Base-by-base conservation (phyloP, 2,797 vertebrate species). In the Pangasius macronema region DNA sequence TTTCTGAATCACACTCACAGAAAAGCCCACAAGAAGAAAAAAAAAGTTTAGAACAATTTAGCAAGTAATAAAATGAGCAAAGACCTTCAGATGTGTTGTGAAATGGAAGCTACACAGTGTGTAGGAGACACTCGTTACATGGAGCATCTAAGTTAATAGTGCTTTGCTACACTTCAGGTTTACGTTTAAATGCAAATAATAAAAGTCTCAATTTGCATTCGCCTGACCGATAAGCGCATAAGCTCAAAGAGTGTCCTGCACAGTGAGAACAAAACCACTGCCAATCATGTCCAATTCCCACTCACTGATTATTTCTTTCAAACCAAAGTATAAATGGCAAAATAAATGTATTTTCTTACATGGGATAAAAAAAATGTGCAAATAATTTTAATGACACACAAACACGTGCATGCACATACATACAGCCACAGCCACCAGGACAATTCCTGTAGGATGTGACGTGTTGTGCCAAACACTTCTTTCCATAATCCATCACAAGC, bases 1-100 rank as follows among this genome's bases (percentile, higher is more conserved):
- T 95, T 95, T 96, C 93, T 95, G 94, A 95, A 95, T 95, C 94
- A 95, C 91, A 94, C 92, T 93, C 91, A 36, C 42, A 33, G n/a
- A 55, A 70, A 51, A 83, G n/a, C 49, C n/a, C 30, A 83, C 49
- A 72, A 55, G 51, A 46, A 81, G 13, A 81, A 81, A 81, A 81
- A 81, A 39, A 39, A 39, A 46, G 24, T 82, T 61, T 80, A 59
- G 5, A 46, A 82, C 24, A 46, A 63, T n/a, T 46, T 42, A 63
- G 24, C 39, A 82, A 82, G 79, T n/a, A 61, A 63, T 27, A 82
- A 82, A 82, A 63, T 4, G 13, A 61, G 33, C 33, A 59, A 81
- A 27, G 57, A 9, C 27, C 27, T 39, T 63, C 14, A 63, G 57
- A 63, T n/a, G 18, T 1, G 20, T 57, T 80, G 77, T 16, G 36